Base-by-base conservation (phyloP, 2,888 invertebrate genomes). In the Luperina nickerlii region DNA sequence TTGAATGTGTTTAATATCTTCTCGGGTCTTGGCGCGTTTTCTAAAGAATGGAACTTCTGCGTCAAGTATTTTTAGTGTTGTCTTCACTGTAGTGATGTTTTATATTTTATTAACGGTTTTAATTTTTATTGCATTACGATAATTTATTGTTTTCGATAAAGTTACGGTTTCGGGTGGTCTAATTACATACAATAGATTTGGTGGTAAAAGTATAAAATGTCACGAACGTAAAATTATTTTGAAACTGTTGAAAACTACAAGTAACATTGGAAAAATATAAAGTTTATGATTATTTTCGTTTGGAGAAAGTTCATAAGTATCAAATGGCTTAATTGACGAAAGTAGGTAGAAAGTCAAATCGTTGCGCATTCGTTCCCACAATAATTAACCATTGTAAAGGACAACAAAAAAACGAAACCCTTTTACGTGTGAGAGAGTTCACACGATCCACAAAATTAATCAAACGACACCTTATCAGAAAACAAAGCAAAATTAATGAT, bases 91-190 rank as follows among this genome's bases (percentile, higher is more conserved):
- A 79, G 80, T 83, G 79, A 78, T 85, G 79, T 79, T 82, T 84
- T 74, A 67, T 86, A 81, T 86, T 48, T 88, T 89, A 88, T 86
- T 84, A 71, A 45, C 48, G 73, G 66, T 82, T 88, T 84, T 81
- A 87, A 83, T 86, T 87, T 90, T 88, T 89, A 90, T 83, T 87
- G 74, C 76, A 76, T 78, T 82, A 66, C 57, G 54, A 69, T 86
- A 85, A 82, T 84, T 90, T 86, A 86, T 87, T 84, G 84, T 80
- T 82, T 86, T 80, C 42, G 72, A 84, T 87, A 80, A 87, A 79
- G 79, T 78, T 85, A 82, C 74, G 62, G 82, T 87, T 88, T 79
- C 82, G 90, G 91, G 91, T 89, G 90, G 90, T 90, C 90, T 79
- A 74, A 62, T 84, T 76, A 81, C 76, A 76, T 76, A 84, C 74